A percentile compares a stretch with the other conserved stretches of the same genome.
These are phyloP conservation scores for Euplagia quadripunctaria DNA, from an alignment of 2,888 invertebrate genomes.

Conservation along the genomic window DNA sequence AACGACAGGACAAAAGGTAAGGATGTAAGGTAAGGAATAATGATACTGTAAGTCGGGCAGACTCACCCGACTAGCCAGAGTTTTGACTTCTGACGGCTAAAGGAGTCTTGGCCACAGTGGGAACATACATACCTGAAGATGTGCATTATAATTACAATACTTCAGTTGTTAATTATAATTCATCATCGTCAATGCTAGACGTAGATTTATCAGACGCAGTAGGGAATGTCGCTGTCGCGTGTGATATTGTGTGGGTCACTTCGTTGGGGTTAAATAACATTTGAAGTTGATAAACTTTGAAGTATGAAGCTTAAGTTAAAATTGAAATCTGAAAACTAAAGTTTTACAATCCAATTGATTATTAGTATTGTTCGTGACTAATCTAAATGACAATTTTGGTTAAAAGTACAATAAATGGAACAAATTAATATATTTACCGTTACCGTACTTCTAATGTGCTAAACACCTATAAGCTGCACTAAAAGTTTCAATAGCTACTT, in stretches of 20 bases:
- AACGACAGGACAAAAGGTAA: neutral
- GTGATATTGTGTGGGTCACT: too few species aligned
- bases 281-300: too few species aligned
- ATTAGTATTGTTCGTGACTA: neutral
- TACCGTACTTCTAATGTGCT: neutral
- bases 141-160: neutral
- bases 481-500: neutral
- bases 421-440: too few species aligned
- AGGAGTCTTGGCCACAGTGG: slow-evolving; percentile 17
- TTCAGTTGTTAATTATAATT: neutral
- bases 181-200: neutral
- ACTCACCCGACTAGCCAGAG: slow-evolving; percentile 10
- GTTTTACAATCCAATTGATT: neutral
- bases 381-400: neutral
- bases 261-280: too few species aligned
- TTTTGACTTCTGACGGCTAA: slow-evolving; percentile 6
- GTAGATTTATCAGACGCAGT: too few species aligned
- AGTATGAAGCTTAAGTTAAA: neutral
- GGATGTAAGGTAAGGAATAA: neutral
- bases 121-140: neutral
- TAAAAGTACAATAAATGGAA: neutral
- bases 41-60: slow-evolving; percentile 10
- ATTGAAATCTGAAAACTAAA: neutral
- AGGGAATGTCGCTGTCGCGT: too few species aligned
- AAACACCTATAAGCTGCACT: neutral